These are phyloP conservation scores for Argopecten irradians DNA, from an alignment of 1,140 invertebrate genomes.

Conservation along the genomic window DNA sequence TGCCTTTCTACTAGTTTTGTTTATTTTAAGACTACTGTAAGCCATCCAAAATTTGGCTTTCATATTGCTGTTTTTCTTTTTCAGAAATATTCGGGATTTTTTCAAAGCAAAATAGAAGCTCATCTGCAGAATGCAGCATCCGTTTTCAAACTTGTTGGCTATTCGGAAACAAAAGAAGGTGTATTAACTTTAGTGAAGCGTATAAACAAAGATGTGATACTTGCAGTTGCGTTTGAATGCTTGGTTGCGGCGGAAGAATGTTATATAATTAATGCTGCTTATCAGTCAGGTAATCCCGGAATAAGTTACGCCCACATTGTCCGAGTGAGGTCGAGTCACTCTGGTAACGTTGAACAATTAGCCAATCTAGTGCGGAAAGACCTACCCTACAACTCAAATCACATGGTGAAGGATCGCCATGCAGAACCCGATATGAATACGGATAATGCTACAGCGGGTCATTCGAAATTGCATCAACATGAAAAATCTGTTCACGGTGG, in stretches of 20 bases:
- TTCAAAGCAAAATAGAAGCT: background rate
- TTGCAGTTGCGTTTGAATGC: background rate
- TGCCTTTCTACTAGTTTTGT: too few relatives aligned
- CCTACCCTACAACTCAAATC: background rate
- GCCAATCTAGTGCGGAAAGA: background rate
- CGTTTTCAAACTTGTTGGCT: background rate
- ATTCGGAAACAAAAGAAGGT: slow-evolving; percentile 1
- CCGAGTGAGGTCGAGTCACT: background rate
- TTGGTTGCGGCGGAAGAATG: background rate
- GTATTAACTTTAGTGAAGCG: background rate
- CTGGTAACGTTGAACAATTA: background rate
- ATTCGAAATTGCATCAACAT: background rate
- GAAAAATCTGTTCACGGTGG: background rate
- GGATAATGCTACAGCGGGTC: background rate
- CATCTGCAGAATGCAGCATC: background rate
- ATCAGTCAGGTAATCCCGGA: background rate
- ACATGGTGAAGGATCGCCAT: background rate
- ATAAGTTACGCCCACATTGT: background rate
- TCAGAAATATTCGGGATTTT: slow-evolving; percentile 11
- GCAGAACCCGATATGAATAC: background rate
- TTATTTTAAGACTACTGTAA: too few relatives aligned
- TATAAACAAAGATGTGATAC: background rate
- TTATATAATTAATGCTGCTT: background rate
- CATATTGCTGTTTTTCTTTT: background rate
- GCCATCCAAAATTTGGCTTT: background rate